Evolutionary conservation across 2,113 vertebrate genomes (phyloP).

Genomic region (Saimiri boliviensis): DNA sequence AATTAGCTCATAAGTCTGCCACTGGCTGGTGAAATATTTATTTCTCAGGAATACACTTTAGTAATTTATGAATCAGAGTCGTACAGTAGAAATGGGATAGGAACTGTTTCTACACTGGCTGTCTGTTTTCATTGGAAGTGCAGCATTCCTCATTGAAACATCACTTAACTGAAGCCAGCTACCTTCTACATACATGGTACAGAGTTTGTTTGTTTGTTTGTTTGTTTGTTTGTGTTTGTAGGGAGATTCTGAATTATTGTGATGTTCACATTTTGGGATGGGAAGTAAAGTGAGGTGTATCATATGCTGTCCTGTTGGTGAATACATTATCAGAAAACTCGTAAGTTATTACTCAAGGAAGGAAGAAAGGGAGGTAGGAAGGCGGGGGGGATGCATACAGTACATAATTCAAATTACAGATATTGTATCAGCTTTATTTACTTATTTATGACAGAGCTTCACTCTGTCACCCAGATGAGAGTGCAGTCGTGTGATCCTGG

Average conservation of each 20-base stretch:
- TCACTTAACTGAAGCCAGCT: not conserved
- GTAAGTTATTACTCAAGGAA: not conserved
- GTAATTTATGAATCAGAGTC: slow-evolving; percentile 75
- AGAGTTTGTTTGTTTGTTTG: not conserved
- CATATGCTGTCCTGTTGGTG: not conserved
- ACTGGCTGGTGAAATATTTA: slow-evolving; percentile 78
- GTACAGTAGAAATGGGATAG: slow-evolving; percentile 1
- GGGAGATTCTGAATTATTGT: not conserved
- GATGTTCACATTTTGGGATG: not conserved
- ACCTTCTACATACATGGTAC: fast-evolving
- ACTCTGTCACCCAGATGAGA: too few species aligned
- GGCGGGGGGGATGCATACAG: too few species aligned
- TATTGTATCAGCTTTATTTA: not conserved
- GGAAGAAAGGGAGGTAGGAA: fast-evolving
- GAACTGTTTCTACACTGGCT: not conserved
- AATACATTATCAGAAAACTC: not conserved
- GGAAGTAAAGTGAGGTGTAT: not conserved
- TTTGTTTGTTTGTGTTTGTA: not conserved
- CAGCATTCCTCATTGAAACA: not conserved
- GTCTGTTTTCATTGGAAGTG: not conserved
- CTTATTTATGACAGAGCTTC: too few species aligned
- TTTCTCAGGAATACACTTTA: slow-evolving; percentile 72
- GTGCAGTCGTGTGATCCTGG: too few species aligned
- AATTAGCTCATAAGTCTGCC: slow-evolving; percentile 79
- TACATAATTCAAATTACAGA: not conserved